Conservation (phyloP, 1,140 invertebrate species). For the Drosophila pectinifera region DNA sequence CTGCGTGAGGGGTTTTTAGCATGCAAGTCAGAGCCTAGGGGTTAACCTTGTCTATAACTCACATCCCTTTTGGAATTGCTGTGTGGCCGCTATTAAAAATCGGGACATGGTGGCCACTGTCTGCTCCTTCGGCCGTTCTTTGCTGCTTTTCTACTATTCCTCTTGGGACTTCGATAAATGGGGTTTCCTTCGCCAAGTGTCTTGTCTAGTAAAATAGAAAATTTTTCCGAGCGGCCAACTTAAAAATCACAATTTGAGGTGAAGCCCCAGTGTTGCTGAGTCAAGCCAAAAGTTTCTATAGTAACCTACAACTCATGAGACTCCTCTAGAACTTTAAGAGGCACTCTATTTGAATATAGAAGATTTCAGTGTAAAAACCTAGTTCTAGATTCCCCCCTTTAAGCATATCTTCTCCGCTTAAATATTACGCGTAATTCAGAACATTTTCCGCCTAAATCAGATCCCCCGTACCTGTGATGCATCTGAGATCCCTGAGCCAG, state of each 20-base stretch:
- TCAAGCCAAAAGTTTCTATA: background rate
- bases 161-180: background rate
- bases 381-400: background rate
- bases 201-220: constrained; percentile 35
- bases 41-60: constrained; percentile 22
- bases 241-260: constrained; percentile 22
- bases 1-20: constrained; percentile 8
- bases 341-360: too few relatives aligned
- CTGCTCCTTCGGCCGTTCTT: background rate
- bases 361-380: background rate
- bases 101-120: constrained; percentile 50
- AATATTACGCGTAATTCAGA: background rate
- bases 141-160: background rate
- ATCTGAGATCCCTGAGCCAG: constrained; percentile 12
- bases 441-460: constrained; percentile 11
- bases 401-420: too few relatives aligned
- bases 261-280: constrained; percentile 16
- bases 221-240: constrained; percentile 21
- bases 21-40: background rate
- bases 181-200: constrained; percentile 20
- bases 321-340: too few relatives aligned
- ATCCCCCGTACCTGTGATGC: background rate
- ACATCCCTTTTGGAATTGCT: constrained; percentile 48
- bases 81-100: constrained; percentile 42
- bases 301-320: too few relatives aligned